Base-by-base conservation (phyloP, 2,888 invertebrate genomes). In the Himalopsyche kuldschensis region DNA sequence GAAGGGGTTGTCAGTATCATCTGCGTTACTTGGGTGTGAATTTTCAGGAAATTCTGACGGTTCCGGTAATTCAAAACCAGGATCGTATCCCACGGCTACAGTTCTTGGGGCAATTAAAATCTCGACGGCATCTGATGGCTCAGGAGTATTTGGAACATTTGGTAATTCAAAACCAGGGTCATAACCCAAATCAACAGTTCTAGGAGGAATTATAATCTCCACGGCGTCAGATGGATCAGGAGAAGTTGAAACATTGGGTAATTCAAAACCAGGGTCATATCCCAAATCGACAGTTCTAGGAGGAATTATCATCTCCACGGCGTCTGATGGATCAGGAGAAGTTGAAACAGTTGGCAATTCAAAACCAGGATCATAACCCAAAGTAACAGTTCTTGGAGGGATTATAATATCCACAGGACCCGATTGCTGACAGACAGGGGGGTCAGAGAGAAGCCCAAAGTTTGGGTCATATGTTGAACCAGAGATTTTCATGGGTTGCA, bases 1-100 rank as follows among this genome's bases (percentile, higher is more conserved):
- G 15, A 30, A 69, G 11, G 1, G 69, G 30, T 69, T 69, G 27
- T 30, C 32, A n/a, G 41, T 24, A 41, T 84, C 84, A 27, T 84
- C 85, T 8, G 84, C 82, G 80, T 85, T 82, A 63, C 82, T 24
- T 46, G 83, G 83, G 31, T 85, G 75, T 27, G 3, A 1, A 30
- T 27, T 27, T 69, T 27, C 15, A 27, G 69, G 27, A 27, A 8
- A 15, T 0, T 30, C 10, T 69, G 30, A 30, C 3, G 24, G 1
- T 20, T 31, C 46, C 1, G 78, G 69, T 24, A 78, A 46, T 11
- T 63, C 69, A 11, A 81, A 81, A 17, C 82, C 82, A 8, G 82
- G 82, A 78, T 82, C 48, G 5, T 82, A 82, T n/a, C 20, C 32
- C 10, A 47, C 5, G n/a, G 5, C 4, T 3, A 47, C 47, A 47